These are phyloP conservation scores for Hyposoter didymator DNA, from an alignment of 2,888 invertebrate genomes.

Conservation along the genomic window DNA sequence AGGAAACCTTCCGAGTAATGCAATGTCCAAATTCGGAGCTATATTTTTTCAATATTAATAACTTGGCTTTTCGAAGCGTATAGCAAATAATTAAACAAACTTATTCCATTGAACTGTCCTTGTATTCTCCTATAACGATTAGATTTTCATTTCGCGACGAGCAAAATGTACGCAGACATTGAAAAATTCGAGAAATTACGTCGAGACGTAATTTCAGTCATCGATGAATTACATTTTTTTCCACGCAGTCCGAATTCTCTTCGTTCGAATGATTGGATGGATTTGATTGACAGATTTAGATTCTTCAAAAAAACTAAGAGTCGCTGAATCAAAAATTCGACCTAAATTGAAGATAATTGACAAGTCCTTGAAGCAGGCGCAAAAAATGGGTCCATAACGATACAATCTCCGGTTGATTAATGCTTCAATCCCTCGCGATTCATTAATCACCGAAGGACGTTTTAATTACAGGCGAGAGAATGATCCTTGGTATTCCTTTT, in stretches of 20 bases:
- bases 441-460: conserved; percentile 29
- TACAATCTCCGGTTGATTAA: conserved; percentile 30
- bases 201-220: neutral
- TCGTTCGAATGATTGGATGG: neutral
- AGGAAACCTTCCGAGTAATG: neutral
- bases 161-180: neutral
- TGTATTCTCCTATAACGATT: neutral
- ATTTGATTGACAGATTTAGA: neutral
- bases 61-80: neutral
- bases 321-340: neutral
- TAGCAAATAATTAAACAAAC: conserved; percentile 2
- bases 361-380: neutral
- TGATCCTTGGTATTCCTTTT: conserved; percentile 8
- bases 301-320: neutral
- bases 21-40: conserved; percentile 6
- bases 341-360: conserved; percentile 7
- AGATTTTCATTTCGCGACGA: neutral
- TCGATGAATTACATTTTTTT: neutral
- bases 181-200: neutral
- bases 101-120: neutral
- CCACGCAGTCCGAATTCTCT: neutral
- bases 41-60: conserved; percentile 19
- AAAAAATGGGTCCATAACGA: conserved; percentile 26
- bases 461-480: conserved; percentile 35
- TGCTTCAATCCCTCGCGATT: conserved; percentile 14